These are phyloP conservation scores for Eupeodes luniger DNA, from an alignment of 2,888 invertebrate species.

Conservation along the genomic window DNA sequence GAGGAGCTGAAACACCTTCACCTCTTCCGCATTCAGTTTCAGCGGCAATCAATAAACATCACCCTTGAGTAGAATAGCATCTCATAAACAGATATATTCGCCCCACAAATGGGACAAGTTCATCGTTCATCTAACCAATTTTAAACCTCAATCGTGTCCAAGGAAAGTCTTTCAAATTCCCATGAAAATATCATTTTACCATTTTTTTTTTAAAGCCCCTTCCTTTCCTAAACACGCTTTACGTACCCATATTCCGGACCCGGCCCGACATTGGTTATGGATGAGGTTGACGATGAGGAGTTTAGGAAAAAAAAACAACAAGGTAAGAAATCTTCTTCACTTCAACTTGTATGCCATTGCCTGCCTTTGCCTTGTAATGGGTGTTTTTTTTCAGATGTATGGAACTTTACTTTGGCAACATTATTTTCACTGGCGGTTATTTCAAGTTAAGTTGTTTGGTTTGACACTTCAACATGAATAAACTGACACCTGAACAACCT, in stretches of 20 bases:
- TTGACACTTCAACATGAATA: no score
- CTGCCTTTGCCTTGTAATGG: background rate
- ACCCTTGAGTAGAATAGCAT: slow-evolving; percentile 51
- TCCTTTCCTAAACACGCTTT: background rate
- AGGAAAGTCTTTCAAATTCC: slow-evolving; percentile 49
- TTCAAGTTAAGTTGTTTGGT: no score
- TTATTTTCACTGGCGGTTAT: no score
- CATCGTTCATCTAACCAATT: slow-evolving; percentile 64
- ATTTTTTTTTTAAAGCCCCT: slow-evolving; percentile 6
- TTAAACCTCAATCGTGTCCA: slow-evolving; percentile 54
- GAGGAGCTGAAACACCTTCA: slow-evolving; percentile 22
- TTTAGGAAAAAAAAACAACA: slow-evolving; percentile 1
- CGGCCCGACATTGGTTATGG: slow-evolving; percentile 47
- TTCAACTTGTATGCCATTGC: slow-evolving; percentile 18
- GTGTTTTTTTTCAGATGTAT: no score
- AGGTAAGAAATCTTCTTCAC: slow-evolving; percentile 32
- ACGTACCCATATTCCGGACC: background rate
- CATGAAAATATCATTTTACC: slow-evolving; percentile 45
- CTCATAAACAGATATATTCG: slow-evolving; percentile 41
- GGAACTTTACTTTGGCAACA: no score
- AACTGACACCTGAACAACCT: no score
- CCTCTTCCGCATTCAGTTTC: slow-evolving; percentile 22
- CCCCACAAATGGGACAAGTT: slow-evolving; percentile 66
- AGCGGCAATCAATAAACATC: slow-evolving; percentile 70
- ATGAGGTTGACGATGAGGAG: slow-evolving; percentile 32